Percentiles rank a stretch among this genome's conserved stretches.
Evolutionary conservation across 2,888 invertebrate species (phyloP).

Genomic region (Stratiomys singularior): DNA sequence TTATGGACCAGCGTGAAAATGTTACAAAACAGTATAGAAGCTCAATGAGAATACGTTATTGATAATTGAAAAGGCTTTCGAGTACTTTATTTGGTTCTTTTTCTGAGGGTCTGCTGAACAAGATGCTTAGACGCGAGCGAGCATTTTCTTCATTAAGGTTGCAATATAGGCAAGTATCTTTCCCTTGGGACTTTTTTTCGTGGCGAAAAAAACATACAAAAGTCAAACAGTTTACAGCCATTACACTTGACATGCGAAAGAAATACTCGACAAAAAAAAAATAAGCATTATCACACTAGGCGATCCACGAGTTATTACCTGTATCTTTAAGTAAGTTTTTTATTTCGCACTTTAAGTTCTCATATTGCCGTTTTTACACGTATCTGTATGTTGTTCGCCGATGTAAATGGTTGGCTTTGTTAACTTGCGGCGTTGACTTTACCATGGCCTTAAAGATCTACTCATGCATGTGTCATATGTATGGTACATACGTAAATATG

Average conservation of each 20-base stretch:
- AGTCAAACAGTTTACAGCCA: not conserved
- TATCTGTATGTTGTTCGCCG: not conserved
- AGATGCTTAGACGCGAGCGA: too few species aligned
- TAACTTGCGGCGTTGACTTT: too few species aligned
- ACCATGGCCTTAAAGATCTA: too few species aligned
- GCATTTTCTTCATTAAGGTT: too few species aligned
- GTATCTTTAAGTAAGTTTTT: not conserved
- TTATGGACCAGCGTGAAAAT: conserved; percentile 8
- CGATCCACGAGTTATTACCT: not conserved
- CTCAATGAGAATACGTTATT: too few species aligned
- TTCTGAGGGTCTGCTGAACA: not conserved
- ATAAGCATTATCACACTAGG: conserved; percentile 5
- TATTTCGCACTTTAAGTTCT: not conserved
- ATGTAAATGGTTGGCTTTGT: too few species aligned
- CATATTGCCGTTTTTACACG: not conserved
- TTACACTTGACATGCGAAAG: conserved; percentile 10
- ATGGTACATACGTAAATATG: not conserved
- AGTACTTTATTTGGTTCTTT: not conserved
- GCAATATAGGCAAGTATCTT: too few species aligned
- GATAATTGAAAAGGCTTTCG: too few species aligned
- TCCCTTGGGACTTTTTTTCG: too few species aligned
- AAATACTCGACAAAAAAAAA: not conserved
- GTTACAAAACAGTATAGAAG: not conserved
- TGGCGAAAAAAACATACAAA: not conserved
- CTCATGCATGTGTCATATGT: not conserved